Evolutionary conservation across 2,888 invertebrate species (phyloP).

Genomic region (Arrhopalites spinosus): DNA sequence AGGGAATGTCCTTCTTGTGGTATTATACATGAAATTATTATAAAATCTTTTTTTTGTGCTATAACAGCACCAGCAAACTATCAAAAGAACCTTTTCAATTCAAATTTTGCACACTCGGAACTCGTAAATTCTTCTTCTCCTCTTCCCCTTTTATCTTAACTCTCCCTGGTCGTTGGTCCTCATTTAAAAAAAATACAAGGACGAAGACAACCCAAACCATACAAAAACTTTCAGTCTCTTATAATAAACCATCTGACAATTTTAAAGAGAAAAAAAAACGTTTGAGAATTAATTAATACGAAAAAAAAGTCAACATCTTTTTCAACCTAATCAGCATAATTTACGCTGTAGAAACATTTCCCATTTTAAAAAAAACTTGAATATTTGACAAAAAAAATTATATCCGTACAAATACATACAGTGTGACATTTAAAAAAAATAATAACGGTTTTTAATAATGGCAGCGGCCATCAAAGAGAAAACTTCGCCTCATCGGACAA

Average conservation of each 20-base stretch:
- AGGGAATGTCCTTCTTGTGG: constrained; percentile 7
- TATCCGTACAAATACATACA: too few relatives aligned
- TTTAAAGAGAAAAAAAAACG: not conserved
- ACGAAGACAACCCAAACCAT: not conserved
- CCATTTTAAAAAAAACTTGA: too few relatives aligned
- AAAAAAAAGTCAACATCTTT: not conserved
- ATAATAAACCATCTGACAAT: not conserved
- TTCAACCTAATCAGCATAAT: not conserved
- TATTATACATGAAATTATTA: too few relatives aligned
- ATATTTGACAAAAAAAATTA: too few relatives aligned
- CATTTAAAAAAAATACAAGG: not conserved
- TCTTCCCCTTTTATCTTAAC: too few relatives aligned
- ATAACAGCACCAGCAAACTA: too few relatives aligned
- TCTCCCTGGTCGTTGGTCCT: constrained; percentile 4
- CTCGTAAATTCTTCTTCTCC: not conserved
- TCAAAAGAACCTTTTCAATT: not conserved
- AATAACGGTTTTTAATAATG: not conserved
- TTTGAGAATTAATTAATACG: not conserved
- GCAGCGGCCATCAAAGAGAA: not conserved
- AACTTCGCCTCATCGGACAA: constrained; percentile 18
- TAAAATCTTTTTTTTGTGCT: too few relatives aligned
- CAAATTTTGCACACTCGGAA: constrained; percentile 12
- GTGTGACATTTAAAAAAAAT: not conserved
- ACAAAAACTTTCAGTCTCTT: not conserved
- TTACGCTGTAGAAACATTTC: too few relatives aligned